Base-by-base conservation (phyloP, 1,140 invertebrate genomes). In the Leptinotarsa defecta region DNA sequence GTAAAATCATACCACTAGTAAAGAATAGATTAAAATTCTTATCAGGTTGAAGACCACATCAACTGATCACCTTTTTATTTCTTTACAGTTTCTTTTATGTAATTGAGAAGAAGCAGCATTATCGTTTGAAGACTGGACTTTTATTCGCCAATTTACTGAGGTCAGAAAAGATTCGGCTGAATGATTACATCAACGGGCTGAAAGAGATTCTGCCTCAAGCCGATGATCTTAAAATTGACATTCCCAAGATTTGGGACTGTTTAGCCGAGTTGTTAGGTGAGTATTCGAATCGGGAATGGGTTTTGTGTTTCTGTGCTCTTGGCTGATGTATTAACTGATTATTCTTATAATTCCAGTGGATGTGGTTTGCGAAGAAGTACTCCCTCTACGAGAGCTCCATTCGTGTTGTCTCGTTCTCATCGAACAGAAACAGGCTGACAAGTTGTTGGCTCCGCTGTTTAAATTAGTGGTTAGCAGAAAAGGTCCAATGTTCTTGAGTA, bases 211-310 rank as follows among this genome's bases (percentile, higher is more conserved):
- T 92, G 19, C 84, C 87, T 76, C 80, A 83, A 75, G 88, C 89
- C 11, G 88, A 90, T 67, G 92, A 94, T 81, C 86, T 94, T 79
- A 86, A 89, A 62, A 90, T 94, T 77, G 93, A 94, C 88, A 90
- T 94, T 85, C 93, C 93, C n/a, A 91, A 89, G 79, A 86, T 94
- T 61, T 93, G 91, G 90, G 84, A 87, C 48, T 94, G 93, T 81
- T 85, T 93, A 79, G 89, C 90, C 13, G 89, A 94, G 85, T 87
- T 92, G 81, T 80, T 90, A 78, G 86, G 90, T 90, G 88, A 87
- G 85, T 82, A 70, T 75, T 20, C 17, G 6, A 8, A 27, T 27
- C 1, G 27, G 27, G 27, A 34, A 34, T 34, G 27, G 27, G 27
- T 34, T 34, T 34, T 43, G 34, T 43, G 34, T 43, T 43, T 43